phyloP scores from a whole-genome alignment of 2,113 vertebrate genomes.

The Solea solea region DNA sequence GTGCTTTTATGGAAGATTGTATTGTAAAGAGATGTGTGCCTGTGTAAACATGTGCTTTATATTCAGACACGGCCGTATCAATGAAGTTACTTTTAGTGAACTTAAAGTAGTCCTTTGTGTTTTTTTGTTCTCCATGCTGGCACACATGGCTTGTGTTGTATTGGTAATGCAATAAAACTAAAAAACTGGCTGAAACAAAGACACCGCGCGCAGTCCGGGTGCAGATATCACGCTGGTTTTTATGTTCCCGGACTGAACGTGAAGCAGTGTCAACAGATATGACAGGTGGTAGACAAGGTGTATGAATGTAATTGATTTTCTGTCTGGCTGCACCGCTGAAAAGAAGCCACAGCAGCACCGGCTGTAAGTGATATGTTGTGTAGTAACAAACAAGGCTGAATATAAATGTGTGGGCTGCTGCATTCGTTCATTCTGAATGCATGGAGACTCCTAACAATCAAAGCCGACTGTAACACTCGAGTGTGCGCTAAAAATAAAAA shows the following conservation, averaged over 20 bases:
- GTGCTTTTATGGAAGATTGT: conserved; percentile 38
- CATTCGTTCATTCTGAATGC: not conserved
- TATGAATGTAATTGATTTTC: conserved; percentile 44
- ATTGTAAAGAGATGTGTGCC: conserved; percentile 25
- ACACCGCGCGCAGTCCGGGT: conserved; percentile 3
- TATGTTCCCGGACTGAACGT: conserved; percentile 3
- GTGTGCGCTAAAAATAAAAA: conserved; percentile 4
- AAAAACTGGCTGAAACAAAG: conserved; percentile 3
- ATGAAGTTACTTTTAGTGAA: conserved; percentile 40
- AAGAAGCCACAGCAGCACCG: not conserved
- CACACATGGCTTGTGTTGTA: not conserved
- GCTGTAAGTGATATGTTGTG: not conserved
- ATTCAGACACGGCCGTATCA: conserved; percentile 15
- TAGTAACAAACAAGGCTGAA: not conserved
- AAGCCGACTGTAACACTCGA: not conserved
- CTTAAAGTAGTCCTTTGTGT: not conserved
- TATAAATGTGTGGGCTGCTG: not conserved
- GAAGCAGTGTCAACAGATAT: conserved; percentile 36
- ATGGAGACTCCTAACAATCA: not conserved
- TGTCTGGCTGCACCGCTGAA: conserved; percentile 17
- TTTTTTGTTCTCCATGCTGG: not conserved
- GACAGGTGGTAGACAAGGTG: conserved; percentile 62
- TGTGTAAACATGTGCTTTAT: conserved; percentile 29
- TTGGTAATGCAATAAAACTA: not conserved
- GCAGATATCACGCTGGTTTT: conserved; percentile 16